Percentiles rank a stretch among this genome's conserved stretches.
phyloP scores from a whole-genome alignment of 2,113 vertebrate species.

The Carollia perspicillata region DNA sequence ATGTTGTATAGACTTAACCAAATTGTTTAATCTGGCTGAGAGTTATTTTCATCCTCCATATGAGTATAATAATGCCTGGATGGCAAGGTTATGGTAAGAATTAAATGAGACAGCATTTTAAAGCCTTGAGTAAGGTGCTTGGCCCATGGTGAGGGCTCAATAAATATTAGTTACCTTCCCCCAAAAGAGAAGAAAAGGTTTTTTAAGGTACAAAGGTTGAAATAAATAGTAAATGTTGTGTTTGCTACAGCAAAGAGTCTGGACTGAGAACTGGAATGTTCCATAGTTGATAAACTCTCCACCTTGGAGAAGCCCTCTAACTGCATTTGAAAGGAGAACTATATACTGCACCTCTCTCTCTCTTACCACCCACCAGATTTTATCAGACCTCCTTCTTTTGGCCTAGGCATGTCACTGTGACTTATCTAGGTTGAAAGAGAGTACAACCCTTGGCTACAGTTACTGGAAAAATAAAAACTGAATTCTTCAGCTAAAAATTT shows the following conservation, averaged over 20 bases:
- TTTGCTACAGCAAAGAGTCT: not conserved
- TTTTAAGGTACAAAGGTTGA: not conserved
- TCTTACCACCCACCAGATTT: not conserved
- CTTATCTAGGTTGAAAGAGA: constrained; percentile 33
- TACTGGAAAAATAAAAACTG: constrained; percentile 48
- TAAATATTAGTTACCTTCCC: not conserved
- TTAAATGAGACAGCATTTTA: not conserved
- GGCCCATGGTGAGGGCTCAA: not conserved
- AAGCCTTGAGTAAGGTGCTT: constrained; percentile 10
- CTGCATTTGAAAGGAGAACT: not conserved
- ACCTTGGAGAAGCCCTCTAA: not conserved
- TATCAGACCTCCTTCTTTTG: not conserved
- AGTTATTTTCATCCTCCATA: not conserved
- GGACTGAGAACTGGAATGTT: not conserved
- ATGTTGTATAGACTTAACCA: not conserved
- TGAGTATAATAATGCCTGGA: not conserved
- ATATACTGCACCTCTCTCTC: not conserved
- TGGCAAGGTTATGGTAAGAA: not conserved
- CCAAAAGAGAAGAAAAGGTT: not conserved
- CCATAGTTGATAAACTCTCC: not conserved
- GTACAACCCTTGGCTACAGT: not conserved
- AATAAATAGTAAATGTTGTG: constrained; percentile 13
- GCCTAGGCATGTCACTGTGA: constrained; percentile 28
- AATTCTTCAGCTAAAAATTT: constrained; percentile 54
- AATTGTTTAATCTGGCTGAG: not conserved